Conservation (phyloP, 2,888 invertebrate species). For the Tupiocoris notatus region DNA sequence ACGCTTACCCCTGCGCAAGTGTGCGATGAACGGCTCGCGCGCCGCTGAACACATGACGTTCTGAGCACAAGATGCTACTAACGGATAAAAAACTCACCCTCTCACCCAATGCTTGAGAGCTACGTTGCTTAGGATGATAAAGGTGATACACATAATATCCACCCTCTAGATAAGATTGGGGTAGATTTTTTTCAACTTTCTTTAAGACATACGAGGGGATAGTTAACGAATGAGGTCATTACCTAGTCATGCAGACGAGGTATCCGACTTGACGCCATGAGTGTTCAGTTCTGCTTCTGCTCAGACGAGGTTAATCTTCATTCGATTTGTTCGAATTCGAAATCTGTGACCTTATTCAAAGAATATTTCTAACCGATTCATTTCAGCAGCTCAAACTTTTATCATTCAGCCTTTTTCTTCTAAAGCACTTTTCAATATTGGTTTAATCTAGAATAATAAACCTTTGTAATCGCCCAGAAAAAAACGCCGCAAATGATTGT, state of each 20-base stretch:
- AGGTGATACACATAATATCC: constrained; percentile 26
- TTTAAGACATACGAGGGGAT: neutral
- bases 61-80: constrained; percentile 29
- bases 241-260: neutral
- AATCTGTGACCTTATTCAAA: too few species aligned
- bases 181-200: constrained; percentile 1
- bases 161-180: neutral
- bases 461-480: too few species aligned
- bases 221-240: constrained; percentile 22
- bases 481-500: too few species aligned
- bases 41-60: constrained; percentile 33
- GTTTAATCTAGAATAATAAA: too few species aligned
- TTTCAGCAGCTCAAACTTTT: too few species aligned
- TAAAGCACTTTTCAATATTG: too few species aligned
- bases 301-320: neutral
- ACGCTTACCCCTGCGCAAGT: constrained; percentile 9
- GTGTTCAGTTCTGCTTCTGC: neutral
- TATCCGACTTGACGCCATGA: neutral
- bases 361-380: too few species aligned
- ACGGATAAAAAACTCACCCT: constrained; percentile 3
- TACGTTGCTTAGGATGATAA: neutral
- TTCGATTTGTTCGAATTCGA: neutral
- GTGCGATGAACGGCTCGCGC: constrained; percentile 30
- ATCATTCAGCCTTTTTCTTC: too few species aligned
- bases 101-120: neutral